Base-by-base conservation (phyloP, 2,797 vertebrate genomes). In the Xenopus petersii region DNA sequence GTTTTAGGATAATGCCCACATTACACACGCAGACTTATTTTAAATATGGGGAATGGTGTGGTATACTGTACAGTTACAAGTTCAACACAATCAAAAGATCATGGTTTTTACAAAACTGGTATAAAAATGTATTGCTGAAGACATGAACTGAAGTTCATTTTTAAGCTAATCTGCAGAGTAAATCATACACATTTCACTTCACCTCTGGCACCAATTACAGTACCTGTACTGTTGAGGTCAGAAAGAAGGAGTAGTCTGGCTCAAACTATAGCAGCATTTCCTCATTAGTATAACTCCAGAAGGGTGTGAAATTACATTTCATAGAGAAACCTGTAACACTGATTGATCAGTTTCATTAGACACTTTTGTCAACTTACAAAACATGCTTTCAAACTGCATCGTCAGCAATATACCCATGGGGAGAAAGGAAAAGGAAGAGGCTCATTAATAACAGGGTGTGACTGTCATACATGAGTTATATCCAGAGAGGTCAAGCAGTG, bases 371-470 rank as follows among this genome's bases (percentile, higher is more conserved):
- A 77, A 56, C 30, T 67, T 55, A 67, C 55, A 47, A 54, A 71
- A 67, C 62, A 67, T 42, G 65, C 73, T 47, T 54, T 11, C n/a
- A 64, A 64, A 77, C 47, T 63, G 70, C 65, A n/a, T 2, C 24
- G 70, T 72, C 64, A 77, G 75, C 75, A 17, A 21, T 12, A 51
- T 46, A 68, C 4, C 30, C 11, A 26, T 26, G 10, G 48, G 64
- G 64, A 49, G 54, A 56, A 17, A 56, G 54, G 13, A 51, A 15
- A 51, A 51, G 36, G 36, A 51, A 51, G 15, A 51, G 54, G 17
- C 75, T 77, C 70, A 68, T 77, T 77, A 77, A 77, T 77, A 63
- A 77, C 58, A 64, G 7, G 64, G 64, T 64, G 47, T 67, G 15
- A 36, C 67, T 77, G 70, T 68, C 64, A 49, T 68, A 63, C 59